A percentile compares a stretch with the other conserved stretches of the same genome.
Conservation (phyloP, 2,113 vertebrate genomes). For the Asarcornis scutulata region DNA sequence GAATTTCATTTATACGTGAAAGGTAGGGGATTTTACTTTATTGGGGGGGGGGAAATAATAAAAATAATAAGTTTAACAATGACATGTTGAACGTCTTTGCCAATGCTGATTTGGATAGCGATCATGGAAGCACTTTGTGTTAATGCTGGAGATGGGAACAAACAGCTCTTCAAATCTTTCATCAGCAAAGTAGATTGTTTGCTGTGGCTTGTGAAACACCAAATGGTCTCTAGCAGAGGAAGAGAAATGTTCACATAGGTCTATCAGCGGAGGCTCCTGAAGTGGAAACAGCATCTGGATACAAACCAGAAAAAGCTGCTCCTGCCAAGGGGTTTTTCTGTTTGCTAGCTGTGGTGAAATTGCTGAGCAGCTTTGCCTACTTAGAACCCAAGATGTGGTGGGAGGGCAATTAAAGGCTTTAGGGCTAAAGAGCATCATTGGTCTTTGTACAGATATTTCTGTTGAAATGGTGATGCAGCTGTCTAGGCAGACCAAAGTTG, state of each 20-base stretch:
- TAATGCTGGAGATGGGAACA: neutral
- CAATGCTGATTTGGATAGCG: neutral
- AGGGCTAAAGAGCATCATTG: neutral
- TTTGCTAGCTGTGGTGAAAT: neutral
- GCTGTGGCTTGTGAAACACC: neutral
- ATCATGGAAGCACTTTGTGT: neutral
- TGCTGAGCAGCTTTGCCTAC: neutral
- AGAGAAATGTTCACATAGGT: accelerated
- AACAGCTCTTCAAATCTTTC: neutral
- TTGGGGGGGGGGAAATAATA: no score
- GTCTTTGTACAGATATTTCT: neutral
- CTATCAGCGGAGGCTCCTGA: neutral
- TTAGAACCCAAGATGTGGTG: neutral
- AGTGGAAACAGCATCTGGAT: neutral
- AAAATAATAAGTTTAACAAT: neutral
- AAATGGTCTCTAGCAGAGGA: neutral
- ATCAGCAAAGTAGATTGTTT: neutral
- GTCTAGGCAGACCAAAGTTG: neutral
- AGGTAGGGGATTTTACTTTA: neutral
- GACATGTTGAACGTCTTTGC: neutral
- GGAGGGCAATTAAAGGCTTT: slow-evolving; percentile 13
- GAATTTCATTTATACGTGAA: neutral
- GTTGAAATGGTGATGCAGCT: neutral
- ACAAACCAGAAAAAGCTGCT: neutral
- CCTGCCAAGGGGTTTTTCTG: accelerated